A percentile compares a stretch with the other conserved stretches of the same genome.
phyloP scores from a whole-genome alignment of 2,113 vertebrate species.

The Neofelis nebulosa region DNA sequence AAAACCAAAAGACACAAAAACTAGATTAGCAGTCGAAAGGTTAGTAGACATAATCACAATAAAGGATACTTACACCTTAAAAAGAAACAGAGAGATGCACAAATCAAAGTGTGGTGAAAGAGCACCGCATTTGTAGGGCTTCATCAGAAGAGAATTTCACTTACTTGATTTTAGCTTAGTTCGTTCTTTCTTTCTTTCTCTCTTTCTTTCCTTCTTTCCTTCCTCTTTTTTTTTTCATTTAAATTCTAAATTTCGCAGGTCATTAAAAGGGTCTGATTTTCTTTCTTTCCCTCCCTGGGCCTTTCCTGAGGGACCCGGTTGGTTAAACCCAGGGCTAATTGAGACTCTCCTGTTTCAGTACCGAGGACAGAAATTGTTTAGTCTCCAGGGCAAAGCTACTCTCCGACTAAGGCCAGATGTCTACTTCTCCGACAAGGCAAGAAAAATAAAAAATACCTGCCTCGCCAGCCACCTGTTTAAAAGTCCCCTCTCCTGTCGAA shows the following conservation, averaged over 20 bases:
- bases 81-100: not conserved
- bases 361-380: not conserved
- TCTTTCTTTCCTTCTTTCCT: no score
- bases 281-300: not conserved
- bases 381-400: not conserved
- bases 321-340: not conserved
- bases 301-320: not conserved
- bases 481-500: conserved; percentile 40
- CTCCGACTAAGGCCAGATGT: not conserved
- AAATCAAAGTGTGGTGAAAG: not conserved
- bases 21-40: not conserved
- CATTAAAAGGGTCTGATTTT: not conserved
- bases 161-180: not conserved
- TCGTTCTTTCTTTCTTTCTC: no score
- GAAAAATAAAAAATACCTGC: conserved; percentile 39
- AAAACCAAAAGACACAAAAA: conserved; percentile 6
- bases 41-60: not conserved
- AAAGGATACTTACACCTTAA: not conserved
- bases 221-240: not conserved
- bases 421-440: not conserved
- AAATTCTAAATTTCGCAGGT: not conserved
- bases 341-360: not conserved
- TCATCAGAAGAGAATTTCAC: not conserved
- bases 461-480: conserved; percentile 65
- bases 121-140: not conserved